Base-by-base conservation (phyloP, 1,140 invertebrate species). In the Aphis craccivora region DNA sequence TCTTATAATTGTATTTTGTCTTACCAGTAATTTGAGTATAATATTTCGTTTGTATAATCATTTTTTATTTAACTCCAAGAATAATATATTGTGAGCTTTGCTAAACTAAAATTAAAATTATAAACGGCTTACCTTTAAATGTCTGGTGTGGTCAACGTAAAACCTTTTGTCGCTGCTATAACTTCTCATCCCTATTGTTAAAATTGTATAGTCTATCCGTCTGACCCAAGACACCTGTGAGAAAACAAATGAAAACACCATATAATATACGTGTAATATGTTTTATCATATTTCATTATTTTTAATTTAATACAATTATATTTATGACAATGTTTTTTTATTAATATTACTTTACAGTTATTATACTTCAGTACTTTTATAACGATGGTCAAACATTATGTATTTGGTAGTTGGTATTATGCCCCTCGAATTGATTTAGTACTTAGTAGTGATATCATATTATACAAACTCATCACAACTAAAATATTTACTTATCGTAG, bases 161-260 rank as follows among this genome's bases (percentile, higher is more conserved):
- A 93, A 93, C 35, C 91, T 53, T 83, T 93, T 93, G 25, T 93
- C 91, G 35, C 91, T 93, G 81, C 91, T 93, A 86, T 93, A 93
- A 86, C 91, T 93, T 84, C 35, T 93, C 48, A 48, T 53, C 8
- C 91, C 91, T 84, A 93, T 93, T 14, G 91, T 93, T 37, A 93
- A n/a, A 84, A 93, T 93, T 30, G 91, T 86, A 25, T 93, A 93
- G 18, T 93, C 91, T 37, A 93, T 84, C 45, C 91, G 45, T 93
- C 91, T 93, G 7, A 93, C 43, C 91, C 91, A 93, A 1, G 91
- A 93, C 7, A 93, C 91, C 91, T 93, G 76, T 30, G n/a, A 84
- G 84, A 37, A 90, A 40, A n/a, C 30, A 40, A 67, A 43, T 90
- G 55, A 11, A 67, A 37, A 89, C 22, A 88, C 7, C 30, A 7